Evolutionary conservation across 1,140 invertebrate genomes (phyloP).

Genomic region (Brachionus angularis): DNA sequence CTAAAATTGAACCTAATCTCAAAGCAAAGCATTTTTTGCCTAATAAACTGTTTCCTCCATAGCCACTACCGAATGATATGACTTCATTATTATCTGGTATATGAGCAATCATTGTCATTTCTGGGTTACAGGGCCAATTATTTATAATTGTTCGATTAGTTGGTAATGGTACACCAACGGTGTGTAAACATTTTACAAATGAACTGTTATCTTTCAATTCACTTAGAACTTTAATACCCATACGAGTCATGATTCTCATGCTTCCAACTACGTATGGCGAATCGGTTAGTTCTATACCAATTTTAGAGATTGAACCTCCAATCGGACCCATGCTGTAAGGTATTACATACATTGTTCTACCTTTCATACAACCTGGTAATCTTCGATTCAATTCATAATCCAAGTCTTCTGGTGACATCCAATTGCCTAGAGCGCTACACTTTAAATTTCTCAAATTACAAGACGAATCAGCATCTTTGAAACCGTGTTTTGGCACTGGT

Average conservation of each 20-base stretch:
- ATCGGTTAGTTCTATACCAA: conserved; percentile 93
- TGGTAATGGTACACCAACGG: conserved; percentile 74
- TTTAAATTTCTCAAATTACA: conserved; percentile 45
- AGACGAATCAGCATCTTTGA: conserved; percentile 31
- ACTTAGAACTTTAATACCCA: conserved; percentile 65
- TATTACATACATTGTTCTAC: conserved; percentile 97
- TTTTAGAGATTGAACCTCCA: conserved; percentile 87
- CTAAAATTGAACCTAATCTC: conserved; percentile 89
- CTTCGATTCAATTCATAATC: conserved; percentile 75
- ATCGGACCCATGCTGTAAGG: conserved; percentile 98
- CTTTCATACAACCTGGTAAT: conserved; percentile 92
- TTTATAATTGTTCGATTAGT: conserved; percentile 60
- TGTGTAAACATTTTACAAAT: conserved; percentile 76
- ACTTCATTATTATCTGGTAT: conserved; percentile 74
- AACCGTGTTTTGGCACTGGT: conserved; percentile 62
- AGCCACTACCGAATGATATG: conserved; percentile 87
- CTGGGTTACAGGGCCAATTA: conserved; percentile 95
- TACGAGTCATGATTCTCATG: conserved; percentile 96
- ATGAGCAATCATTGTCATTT: conserved; percentile 62
- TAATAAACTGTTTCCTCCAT: conserved; percentile 85
- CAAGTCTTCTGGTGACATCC: conserved; percentile 82
- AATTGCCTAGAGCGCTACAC: conserved; percentile 73
- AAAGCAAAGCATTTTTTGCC: conserved; percentile 99
- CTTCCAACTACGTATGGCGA: conserved; percentile 94
- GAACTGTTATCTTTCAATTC: conserved; percentile 47